Base-by-base conservation (phyloP, 2,113 vertebrate genomes). In the Trematocara unimaculatum region DNA sequence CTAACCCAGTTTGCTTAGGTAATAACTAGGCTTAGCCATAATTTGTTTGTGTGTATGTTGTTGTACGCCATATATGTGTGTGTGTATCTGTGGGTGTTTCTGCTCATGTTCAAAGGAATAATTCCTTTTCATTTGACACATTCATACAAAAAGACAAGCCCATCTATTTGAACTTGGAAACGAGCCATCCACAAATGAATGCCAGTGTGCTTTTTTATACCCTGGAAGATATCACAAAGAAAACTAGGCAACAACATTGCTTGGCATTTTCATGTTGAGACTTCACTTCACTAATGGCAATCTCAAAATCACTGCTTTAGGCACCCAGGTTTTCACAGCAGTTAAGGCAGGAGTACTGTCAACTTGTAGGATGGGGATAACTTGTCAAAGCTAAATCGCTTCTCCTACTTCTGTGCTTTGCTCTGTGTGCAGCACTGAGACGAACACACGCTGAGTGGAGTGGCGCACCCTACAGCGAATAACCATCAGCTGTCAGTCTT, bases 11-110 rank as follows among this genome's bases (percentile, higher is more conserved):
- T 92, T 94, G 90, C 85, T 95, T 86, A 87, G 91, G 88, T 93
- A 95, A 94, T 95, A 93, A 93, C 89, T 92, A 77, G 92, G 89
- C 88, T 92, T 83, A 81, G 84, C 55, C 83, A 86, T 93, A 54
- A 91, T 93, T 91, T 94, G 93, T 94, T 93, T 92, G 87, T 87
- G 84, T 91, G 86, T 86, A 53, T 91, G 89, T 87, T 55, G 49
- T 47, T 72, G 31, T 20, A 42, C 2, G 3, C 33, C 18, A 5
- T 88, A 78, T 45, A 26, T 81, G 23, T 81, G 45, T 84, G 72
- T 45, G 53, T 84, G 74, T 64, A 4, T 42, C 35, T 78, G 51
- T 72, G 51, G 70, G 42, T 81, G 49, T 84, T 64, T 60, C 84
- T 70, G 79, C 47, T 58, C n/a, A 60, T 3, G 40, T 86, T 88